These are phyloP conservation scores for Jaculus jaculus DNA, from an alignment of 2,113 vertebrate species.

Conservation along the genomic window DNA sequence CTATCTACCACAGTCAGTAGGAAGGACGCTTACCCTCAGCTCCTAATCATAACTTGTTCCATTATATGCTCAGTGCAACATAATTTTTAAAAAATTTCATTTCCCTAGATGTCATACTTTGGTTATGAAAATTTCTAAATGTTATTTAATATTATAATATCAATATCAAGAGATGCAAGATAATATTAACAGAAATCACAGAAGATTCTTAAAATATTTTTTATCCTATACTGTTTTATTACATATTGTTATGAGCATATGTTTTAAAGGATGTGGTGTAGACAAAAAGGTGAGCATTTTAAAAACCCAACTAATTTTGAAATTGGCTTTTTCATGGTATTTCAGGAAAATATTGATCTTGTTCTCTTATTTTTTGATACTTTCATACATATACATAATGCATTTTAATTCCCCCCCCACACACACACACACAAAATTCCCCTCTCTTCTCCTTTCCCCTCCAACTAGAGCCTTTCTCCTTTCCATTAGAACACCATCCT, in stretches of 20 bases:
- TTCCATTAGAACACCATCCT: too few relatives aligned
- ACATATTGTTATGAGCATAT: background rate
- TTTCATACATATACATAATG: too few relatives aligned
- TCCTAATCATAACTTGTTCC: background rate
- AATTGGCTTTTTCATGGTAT: too few relatives aligned
- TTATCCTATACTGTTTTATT: background rate
- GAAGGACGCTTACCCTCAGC: background rate
- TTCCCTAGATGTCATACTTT: conserved; percentile 12
- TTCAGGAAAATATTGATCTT: too few relatives aligned
- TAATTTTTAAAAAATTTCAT: background rate
- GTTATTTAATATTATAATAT: background rate
- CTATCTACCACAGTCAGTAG: background rate
- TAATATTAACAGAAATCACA: background rate
- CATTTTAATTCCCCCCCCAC: too few relatives aligned
- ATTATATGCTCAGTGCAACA: background rate
- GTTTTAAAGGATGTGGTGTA: background rate
- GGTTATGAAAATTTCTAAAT: conserved; percentile 5
- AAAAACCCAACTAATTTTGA: too few relatives aligned
- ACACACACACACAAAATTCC: too few relatives aligned
- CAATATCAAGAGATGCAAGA: background rate
- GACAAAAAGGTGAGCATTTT: background rate
- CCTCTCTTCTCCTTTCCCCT: too few relatives aligned
- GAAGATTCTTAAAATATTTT: conserved; percentile 26
- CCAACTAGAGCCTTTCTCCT: too few relatives aligned
- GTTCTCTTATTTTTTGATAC: too few relatives aligned